Base-by-base conservation (phyloP, 2,797 vertebrate species). In the Hydrophis major region DNA sequence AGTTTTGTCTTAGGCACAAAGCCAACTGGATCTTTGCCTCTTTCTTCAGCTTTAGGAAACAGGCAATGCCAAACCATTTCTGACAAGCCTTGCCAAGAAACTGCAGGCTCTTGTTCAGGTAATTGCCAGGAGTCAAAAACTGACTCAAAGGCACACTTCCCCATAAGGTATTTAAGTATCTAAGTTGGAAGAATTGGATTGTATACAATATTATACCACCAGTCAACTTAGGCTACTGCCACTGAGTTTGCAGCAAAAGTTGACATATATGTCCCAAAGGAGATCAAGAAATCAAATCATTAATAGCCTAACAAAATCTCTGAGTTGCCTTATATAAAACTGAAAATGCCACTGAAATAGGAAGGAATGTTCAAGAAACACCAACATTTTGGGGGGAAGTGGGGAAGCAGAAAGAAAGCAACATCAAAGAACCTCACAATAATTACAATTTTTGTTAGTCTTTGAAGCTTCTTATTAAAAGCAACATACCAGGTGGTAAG, bases 231-330 rank as follows among this genome's bases (percentile, higher is more conserved):
- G 11, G 20, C 74, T 78, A 22, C 69, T 78, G 37, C 69, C 20
- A 47, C 10, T 11, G 37, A 47, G 20, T 83, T 83, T 47, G 87
- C 90, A 92, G 94, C 86, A 61, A 74, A 37, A 92, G 88, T 56
- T 94, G 91, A 63, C 86, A 57, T 1, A 4, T n/a, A 32, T 90
- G 88, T 90, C 95, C 95, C 89, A 55, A 93, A 96, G 93, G 93
- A 95, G 14, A 88, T 93, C 59, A 50, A 88, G 91, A 94, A 94
- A 92, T 74, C 91, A 32, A 93, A 92, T 42, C 59, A 86, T 92
- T 90, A 2, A 2, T 25, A 56, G 89, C 53, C 60, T 2, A 56
- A 28, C 4, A 18, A 25, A 83, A 88, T 88, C 32, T 92, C 63
- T 66, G 10, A 2, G 10, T 25, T 27, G 69, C 90, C 89, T 5